These are phyloP conservation scores for Oithona nana DNA, from an alignment of 2,888 invertebrate genomes.

Conservation along the genomic window DNA sequence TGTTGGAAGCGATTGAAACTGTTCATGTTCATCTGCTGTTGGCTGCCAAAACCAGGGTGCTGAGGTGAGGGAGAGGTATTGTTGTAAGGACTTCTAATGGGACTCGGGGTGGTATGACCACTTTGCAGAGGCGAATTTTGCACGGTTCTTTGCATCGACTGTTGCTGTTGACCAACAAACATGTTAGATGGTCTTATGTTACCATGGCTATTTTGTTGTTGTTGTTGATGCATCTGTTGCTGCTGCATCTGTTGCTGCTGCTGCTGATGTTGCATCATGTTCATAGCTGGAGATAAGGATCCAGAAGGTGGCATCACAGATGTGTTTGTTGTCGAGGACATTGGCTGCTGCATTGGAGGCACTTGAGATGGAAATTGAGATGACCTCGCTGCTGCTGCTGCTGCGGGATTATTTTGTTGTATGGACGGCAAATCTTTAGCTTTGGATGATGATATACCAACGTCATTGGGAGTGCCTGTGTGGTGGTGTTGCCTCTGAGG, in stretches of 20 bases:
- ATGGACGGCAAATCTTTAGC: too few relatives aligned
- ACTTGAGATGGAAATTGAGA: too few relatives aligned
- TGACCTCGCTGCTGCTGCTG: too few relatives aligned
- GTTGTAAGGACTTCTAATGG: not conserved
- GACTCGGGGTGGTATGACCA: not conserved
- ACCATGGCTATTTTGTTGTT: constrained; percentile 3
- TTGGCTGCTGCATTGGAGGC: not conserved
- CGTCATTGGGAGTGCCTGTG: too few relatives aligned
- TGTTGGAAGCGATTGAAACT: not conserved
- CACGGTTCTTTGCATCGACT: too few relatives aligned
- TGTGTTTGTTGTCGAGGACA: too few relatives aligned
- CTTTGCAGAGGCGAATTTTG: not conserved
- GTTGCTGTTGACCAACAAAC: not conserved
- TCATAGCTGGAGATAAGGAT: too few relatives aligned
- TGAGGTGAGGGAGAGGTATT: not conserved
- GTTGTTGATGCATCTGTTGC: constrained; percentile 10
- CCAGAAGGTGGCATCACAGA: too few relatives aligned
- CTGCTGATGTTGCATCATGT: constrained; percentile 5
- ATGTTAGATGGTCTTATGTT: not conserved
- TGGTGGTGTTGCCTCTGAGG: constrained; percentile 6
- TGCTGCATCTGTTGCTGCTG: constrained; percentile 6
- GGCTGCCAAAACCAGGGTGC: not conserved
- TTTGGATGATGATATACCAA: too few relatives aligned
- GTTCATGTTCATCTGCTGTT: not conserved
- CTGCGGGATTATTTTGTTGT: too few relatives aligned